Evolutionary conservation across 2,888 invertebrate genomes (phyloP).

Genomic region (Bursaphelenchus okinawaensis): DNA sequence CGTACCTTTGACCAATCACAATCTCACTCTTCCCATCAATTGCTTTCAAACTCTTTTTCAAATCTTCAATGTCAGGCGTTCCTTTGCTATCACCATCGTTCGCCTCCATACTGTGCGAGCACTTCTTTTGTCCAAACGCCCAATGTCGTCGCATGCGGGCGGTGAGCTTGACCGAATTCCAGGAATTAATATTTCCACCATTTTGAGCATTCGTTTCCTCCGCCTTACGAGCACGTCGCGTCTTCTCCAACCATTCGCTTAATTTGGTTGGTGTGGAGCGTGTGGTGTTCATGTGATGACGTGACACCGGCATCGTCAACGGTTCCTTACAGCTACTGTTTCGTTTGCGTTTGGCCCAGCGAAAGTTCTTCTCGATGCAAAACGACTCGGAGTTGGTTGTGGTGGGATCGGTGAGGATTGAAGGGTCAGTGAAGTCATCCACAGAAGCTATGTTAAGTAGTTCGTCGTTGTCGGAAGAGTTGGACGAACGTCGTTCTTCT

Average conservation of each 20-base stretch:
- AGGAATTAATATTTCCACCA: not conserved
- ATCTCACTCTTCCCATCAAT: not conserved
- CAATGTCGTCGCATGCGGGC: not conserved
- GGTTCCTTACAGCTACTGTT: not conserved
- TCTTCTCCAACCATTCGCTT: not conserved
- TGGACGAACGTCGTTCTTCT: not conserved
- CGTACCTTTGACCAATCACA: too few species aligned
- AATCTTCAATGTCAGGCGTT: not conserved
- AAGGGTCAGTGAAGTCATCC: not conserved
- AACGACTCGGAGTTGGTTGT: not conserved
- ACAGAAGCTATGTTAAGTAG: not conserved
- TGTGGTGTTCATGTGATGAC: not conserved
- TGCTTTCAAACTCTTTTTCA: not conserved
- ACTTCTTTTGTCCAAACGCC: not conserved
- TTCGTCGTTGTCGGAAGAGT: not conserved
- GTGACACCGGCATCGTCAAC: not conserved
- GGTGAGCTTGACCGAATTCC: not conserved
- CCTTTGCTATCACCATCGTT: not conserved
- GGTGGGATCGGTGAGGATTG: not conserved
- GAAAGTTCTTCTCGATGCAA: not conserved
- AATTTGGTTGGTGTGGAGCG: not conserved
- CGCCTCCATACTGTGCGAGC: not conserved
- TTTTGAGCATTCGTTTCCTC: not conserved
- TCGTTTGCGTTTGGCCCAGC: not conserved
- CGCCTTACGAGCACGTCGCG: not conserved